These are phyloP conservation scores for Poeciliopsis paucimaculata DNA, from an alignment of 2,797 vertebrate species.

Conservation along the genomic window DNA sequence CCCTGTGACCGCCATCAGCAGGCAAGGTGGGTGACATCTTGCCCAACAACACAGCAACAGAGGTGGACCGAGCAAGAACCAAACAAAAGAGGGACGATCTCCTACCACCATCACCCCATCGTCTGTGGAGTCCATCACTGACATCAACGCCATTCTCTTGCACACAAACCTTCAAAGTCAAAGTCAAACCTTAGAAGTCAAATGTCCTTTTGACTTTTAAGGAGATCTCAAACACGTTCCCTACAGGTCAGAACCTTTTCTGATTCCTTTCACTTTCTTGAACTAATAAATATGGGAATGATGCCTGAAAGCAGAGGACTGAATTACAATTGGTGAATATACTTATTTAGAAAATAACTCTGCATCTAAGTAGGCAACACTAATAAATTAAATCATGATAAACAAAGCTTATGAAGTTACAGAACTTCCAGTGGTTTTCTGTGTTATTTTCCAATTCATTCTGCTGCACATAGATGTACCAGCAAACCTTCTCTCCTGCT, in stretches of 20 bases:
- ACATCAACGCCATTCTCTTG: background rate
- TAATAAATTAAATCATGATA: slow-evolving; percentile 28
- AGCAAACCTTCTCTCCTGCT: background rate
- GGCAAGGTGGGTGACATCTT: too few species aligned
- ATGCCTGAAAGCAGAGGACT: slow-evolving; percentile 12
- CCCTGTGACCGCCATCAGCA: too few species aligned
- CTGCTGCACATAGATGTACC: background rate
- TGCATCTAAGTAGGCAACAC: slow-evolving; percentile 10
- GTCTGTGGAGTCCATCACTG: background rate
- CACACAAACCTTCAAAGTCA: too few species aligned
- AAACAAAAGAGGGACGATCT: too few species aligned
- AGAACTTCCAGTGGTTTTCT: slow-evolving; percentile 3
- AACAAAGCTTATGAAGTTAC: slow-evolving; percentile 46
- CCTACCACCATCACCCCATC: too few species aligned
- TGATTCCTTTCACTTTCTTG: slow-evolving; percentile 16
- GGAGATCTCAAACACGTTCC: background rate
- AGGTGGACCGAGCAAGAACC: too few species aligned
- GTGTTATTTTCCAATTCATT: background rate
- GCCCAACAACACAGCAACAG: too few species aligned
- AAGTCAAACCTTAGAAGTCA: too few species aligned
- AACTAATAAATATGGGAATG: slow-evolving; percentile 27
- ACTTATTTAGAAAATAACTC: slow-evolving; percentile 21
- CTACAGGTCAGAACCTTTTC: slow-evolving; percentile 6
- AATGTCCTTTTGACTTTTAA: too few species aligned
- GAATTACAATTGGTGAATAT: slow-evolving; percentile 19